Percentiles rank a stretch among this genome's conserved stretches.
phyloP scores from a whole-genome alignment of 2,888 invertebrate genomes.

The Cephus pulcher region DNA sequence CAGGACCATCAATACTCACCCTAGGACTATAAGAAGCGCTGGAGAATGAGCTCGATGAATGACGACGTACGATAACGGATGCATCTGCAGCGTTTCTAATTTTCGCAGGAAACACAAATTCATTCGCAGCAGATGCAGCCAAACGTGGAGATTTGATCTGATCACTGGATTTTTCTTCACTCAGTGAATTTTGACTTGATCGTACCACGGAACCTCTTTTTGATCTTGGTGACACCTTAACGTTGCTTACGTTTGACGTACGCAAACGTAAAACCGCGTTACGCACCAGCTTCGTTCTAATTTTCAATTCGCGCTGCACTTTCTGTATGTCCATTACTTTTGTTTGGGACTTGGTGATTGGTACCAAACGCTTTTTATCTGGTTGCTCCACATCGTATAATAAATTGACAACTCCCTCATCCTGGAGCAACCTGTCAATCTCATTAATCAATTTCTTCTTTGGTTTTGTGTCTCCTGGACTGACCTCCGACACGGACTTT shows the following conservation, averaged over 20 bases:
- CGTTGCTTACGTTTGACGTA: constrained; percentile 68
- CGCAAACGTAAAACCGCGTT: constrained; percentile 70
- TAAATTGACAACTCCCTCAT: constrained; percentile 90
- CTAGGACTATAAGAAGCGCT: constrained; percentile 77
- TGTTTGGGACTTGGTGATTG: constrained; percentile 60
- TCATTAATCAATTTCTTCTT: constrained; percentile 74
- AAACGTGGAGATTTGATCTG: constrained; percentile 45
- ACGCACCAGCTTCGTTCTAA: constrained; percentile 73
- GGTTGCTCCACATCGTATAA: constrained; percentile 79
- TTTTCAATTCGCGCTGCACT: constrained; percentile 61
- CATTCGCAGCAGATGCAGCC: constrained; percentile 37
- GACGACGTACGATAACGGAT: constrained; percentile 83
- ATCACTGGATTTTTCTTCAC: constrained; percentile 36
- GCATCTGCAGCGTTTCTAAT: constrained; percentile 74
- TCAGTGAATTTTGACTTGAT: constrained; percentile 18
- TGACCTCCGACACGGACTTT: constrained; percentile 15
- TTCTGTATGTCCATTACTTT: constrained; percentile 63
- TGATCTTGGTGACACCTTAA: constrained; percentile 68
- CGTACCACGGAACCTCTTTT: constrained; percentile 63
- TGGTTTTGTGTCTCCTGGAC: constrained; percentile 41
- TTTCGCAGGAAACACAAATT: constrained; percentile 58
- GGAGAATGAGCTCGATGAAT: constrained; percentile 86
- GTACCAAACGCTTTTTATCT: constrained; percentile 56
- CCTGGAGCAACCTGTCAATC: constrained; percentile 82
- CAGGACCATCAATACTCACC: constrained; percentile 65